A percentile compares a stretch with the other conserved stretches of the same genome.
Conservation (phyloP, 1,140 invertebrate genomes). For the Diuraphis noxia region DNA sequence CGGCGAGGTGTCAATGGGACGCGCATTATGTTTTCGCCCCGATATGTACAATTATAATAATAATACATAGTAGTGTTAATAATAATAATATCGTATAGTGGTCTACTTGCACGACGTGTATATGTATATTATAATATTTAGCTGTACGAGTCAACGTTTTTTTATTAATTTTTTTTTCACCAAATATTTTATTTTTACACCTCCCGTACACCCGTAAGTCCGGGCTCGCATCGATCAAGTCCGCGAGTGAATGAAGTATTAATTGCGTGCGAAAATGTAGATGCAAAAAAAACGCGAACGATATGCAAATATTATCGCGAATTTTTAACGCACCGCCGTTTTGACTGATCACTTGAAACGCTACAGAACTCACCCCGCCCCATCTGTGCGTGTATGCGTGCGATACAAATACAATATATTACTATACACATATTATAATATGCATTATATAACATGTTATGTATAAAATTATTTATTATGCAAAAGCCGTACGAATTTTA, state of each 20-base stretch:
- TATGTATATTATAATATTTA: not conserved
- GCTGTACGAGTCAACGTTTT: not conserved
- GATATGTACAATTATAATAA: not conserved
- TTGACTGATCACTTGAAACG: slow-evolving; percentile 33
- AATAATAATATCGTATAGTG: slow-evolving; percentile 18
- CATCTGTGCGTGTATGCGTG: not conserved
- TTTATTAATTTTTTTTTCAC: not conserved
- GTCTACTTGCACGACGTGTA: not conserved
- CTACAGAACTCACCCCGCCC: not conserved
- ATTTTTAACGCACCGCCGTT: not conserved
- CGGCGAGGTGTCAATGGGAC: slow-evolving; percentile 43
- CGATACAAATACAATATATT: not conserved
- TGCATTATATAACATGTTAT: not conserved
- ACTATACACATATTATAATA: slow-evolving; percentile 1
- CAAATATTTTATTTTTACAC: not conserved
- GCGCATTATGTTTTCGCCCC: slow-evolving; percentile 34
- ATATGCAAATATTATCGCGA: slow-evolving; percentile 15
- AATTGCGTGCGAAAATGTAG: slow-evolving; percentile 35
- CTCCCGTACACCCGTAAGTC: not conserved
- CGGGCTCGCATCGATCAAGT: slow-evolving; percentile 30
- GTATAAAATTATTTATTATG: not conserved
- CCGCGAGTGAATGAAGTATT: slow-evolving; percentile 25
- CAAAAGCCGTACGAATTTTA: not conserved
- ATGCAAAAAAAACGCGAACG: not conserved
- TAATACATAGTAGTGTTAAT: not conserved